Evolutionary conservation across 2,113 vertebrate genomes (phyloP), one percentile per base, ranked within the genome.

Genomic region (Oreochromis tanganicae): DNA sequence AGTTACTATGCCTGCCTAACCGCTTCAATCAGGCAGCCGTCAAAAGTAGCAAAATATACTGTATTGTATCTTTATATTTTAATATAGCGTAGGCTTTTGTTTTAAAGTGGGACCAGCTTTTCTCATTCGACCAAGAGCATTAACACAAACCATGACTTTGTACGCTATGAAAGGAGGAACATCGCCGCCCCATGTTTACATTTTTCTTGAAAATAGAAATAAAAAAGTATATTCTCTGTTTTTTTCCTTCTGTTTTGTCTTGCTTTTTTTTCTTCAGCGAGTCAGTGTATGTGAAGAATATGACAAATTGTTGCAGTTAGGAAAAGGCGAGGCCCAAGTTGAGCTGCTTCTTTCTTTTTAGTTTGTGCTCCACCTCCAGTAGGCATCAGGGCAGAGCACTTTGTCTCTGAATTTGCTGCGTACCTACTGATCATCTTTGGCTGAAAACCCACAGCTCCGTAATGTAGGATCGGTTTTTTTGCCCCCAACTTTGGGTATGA

Each of bases 41-140:
- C 88, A 90, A 92, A 68, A 95, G 95, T 96, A 96, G 95, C 94
- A 95, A 91, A 93, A 87, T 92, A 91, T 91, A 92, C 87, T 88
- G 90, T 95, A 92, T 91, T 82, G 87, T 95, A 94, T 85, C 90
- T 93, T 94, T 94, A 89, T 94, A 93, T 94, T 95, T 93, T 90
- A 91, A 80, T 91, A 93, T 93, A 93, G 87, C 85, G 75, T 94
- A 94, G 89, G 92, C 87, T 90, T 93, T 90, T 86, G 85, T 94
- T 95, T 92, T 85, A 6, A 91, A 90, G 90, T 89, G 94, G 93
- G 93, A 94, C 92, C 93, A 94, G 93, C 89, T 92, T 91, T 89
- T 92, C 89, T 93, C 90, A 94, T 93, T 73, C 63, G 38, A 90
- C 86, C 88, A 89, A 85, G 82, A 89, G 84, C 89, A 90, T 87